Evolutionary conservation across 23 tunicate species (phyloP).

Genomic region (Aplidium turbinatum): DNA sequence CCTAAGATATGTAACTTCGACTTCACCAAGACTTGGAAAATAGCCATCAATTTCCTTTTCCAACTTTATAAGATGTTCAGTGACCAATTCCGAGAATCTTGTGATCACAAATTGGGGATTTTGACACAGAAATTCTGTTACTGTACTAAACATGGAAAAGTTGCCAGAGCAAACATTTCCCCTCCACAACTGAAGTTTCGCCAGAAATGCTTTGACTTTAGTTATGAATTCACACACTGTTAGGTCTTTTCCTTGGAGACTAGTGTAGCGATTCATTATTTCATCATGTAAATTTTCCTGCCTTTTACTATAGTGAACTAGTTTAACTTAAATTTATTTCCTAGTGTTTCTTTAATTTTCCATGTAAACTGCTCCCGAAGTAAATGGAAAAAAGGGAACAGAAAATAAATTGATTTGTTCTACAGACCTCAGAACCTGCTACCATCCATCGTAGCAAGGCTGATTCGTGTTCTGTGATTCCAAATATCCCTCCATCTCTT

Average conservation of each 20-base stretch:
- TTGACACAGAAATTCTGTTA: constrained; percentile 31
- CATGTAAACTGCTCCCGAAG: no score
- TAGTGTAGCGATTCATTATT: no score
- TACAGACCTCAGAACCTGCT: no score
- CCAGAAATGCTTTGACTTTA: constrained; percentile 33
- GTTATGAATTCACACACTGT: constrained; percentile 29
- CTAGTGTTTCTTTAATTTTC: no score
- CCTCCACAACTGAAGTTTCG: constrained; percentile 34
- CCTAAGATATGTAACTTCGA: constrained; percentile 42
- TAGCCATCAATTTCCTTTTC: constrained; percentile 47
- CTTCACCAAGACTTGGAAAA: constrained; percentile 30
- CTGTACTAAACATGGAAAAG: constrained; percentile 23
- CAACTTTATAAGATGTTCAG: constrained; percentile 38
- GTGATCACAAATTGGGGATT: constrained; percentile 26
- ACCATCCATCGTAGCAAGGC: no score
- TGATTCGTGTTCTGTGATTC: no score
- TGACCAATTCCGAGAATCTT: constrained; percentile 38
- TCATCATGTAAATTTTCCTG: no score
- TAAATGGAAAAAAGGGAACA: no score
- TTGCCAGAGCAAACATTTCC: constrained; percentile 22
- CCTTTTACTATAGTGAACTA: no score
- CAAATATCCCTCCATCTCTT: no score
- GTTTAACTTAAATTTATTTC: no score
- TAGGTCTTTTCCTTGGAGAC: constrained; percentile 9
- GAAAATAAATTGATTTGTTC: no score